These are phyloP conservation scores for Oscheius onirici DNA, from an alignment of 2,888 invertebrate genomes.

Conservation along the genomic window DNA sequence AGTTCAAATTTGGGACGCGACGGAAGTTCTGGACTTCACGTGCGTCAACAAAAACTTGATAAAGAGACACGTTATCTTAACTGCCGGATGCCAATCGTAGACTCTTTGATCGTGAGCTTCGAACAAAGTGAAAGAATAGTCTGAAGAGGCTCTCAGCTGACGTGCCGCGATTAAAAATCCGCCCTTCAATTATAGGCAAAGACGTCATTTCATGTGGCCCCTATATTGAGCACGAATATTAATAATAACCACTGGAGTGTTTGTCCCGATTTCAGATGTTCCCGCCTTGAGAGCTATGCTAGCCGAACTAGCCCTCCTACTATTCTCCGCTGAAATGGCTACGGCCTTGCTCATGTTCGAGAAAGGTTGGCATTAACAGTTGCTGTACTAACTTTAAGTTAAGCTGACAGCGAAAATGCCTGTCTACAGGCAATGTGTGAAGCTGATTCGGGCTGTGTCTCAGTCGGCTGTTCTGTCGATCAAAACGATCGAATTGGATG, in stretches of 20 bases:
- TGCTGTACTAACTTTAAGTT: constrained; percentile 24
- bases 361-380: constrained; percentile 7
- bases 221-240: neutral
- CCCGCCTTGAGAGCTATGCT: constrained; percentile 30
- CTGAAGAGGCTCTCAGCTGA: too few relatives aligned
- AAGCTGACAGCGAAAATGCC: constrained; percentile 64
- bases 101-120: too few relatives aligned
- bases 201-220: constrained; percentile 4
- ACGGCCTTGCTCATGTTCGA: constrained; percentile 39
- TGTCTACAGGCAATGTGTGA: constrained; percentile 69
- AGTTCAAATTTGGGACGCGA: too few relatives aligned
- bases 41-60: too few relatives aligned
- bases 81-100: too few relatives aligned
- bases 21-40: too few relatives aligned
- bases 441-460: constrained; percentile 67
- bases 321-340: constrained; percentile 17
- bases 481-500: constrained; percentile 66
- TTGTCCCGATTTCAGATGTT: constrained; percentile 21
- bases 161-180: neutral
- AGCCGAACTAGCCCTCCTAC: constrained; percentile 18
- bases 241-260: too few relatives aligned
- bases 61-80: too few relatives aligned
- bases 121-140: too few relatives aligned
- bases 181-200: neutral
- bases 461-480: constrained; percentile 66